Conservation (phyloP, 2,888 invertebrate genomes). For the Eupithecia exiguata region DNA sequence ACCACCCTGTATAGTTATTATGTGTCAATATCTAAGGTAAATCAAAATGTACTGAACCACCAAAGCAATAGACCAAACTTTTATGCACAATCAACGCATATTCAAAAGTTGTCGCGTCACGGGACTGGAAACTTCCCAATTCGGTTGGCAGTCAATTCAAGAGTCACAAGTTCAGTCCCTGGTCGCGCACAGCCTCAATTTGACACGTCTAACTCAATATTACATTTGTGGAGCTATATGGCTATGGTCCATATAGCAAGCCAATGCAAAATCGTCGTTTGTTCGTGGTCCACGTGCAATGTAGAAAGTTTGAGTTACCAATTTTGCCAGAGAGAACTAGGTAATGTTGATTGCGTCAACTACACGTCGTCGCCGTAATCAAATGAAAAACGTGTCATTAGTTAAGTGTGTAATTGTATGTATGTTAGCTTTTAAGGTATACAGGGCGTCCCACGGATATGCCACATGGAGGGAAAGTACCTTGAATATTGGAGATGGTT, state of each 20-base stretch:
- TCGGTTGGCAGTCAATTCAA: slow-evolving; percentile 59
- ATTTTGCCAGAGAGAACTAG: background rate
- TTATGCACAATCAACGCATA: slow-evolving; percentile 72
- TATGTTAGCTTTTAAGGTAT: too few relatives aligned
- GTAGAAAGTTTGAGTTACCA: background rate
- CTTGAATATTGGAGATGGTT: too few relatives aligned
- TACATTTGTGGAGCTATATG: slow-evolving; percentile 29
- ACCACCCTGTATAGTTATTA: too few relatives aligned
- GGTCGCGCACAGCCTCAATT: slow-evolving; percentile 53
- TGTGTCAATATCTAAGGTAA: too few relatives aligned
- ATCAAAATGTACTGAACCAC: slow-evolving; percentile 39
- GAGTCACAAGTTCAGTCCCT: slow-evolving; percentile 60
- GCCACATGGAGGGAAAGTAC: too few relatives aligned
- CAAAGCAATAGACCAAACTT: slow-evolving; percentile 41
- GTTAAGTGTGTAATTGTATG: too few relatives aligned
- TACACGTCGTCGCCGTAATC: too few relatives aligned
- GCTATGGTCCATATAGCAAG: background rate
- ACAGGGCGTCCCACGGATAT: too few relatives aligned
- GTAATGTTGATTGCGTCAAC: too few relatives aligned
- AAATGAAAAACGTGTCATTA: too few relatives aligned
- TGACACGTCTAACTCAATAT: slow-evolving; percentile 72
- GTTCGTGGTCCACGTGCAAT: background rate
- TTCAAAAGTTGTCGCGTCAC: slow-evolving; percentile 61
- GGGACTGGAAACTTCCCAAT: slow-evolving; percentile 65
- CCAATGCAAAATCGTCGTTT: background rate